A percentile compares a stretch with the other conserved stretches of the same genome.
These are phyloP conservation scores for Beaufortia kweichowensis DNA, from an alignment of 2,113 vertebrate genomes.

Conservation along the genomic window DNA sequence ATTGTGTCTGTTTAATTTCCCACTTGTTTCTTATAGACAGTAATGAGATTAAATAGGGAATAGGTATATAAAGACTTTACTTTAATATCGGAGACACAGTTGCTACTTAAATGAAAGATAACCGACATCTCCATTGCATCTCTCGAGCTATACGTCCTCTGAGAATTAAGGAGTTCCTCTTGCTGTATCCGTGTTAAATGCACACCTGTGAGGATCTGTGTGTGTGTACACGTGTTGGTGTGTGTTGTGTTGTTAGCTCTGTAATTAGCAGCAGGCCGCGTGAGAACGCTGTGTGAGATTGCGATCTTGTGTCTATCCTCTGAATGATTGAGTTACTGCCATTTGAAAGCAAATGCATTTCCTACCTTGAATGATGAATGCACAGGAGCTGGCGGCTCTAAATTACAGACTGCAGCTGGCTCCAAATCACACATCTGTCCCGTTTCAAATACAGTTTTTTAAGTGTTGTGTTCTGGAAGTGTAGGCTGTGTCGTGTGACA, in stretches of 20 bases:
- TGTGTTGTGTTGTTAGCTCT: conserved; percentile 54
- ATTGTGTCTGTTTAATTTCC: not conserved
- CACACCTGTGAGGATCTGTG: conserved; percentile 22
- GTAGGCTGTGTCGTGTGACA: not conserved
- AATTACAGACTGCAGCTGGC: conserved; percentile 37
- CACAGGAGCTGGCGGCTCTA: conserved; percentile 42
- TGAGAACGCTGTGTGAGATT: conserved; percentile 41
- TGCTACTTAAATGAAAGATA: too few species aligned
- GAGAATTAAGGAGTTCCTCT: not conserved
- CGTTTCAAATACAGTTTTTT: not conserved
- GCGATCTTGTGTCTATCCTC: conserved; percentile 62
- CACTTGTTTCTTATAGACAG: not conserved
- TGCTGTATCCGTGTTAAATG: not conserved
- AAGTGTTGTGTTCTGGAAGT: not conserved
- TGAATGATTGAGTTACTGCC: conserved; percentile 67
- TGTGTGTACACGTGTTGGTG: conserved; percentile 27
- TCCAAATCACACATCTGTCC: conserved; percentile 38
- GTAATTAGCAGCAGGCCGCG: conserved; percentile 67
- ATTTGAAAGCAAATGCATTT: conserved; percentile 60
- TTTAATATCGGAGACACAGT: too few species aligned
- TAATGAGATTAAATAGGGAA: too few species aligned
- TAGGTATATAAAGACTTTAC: too few species aligned
- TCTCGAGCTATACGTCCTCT: too few species aligned
- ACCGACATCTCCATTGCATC: too few species aligned
- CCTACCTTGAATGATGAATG: conserved; percentile 56